phyloP scores from a whole-genome alignment of 1,140 invertebrate genomes.

The Aphelenchoides avenae region DNA sequence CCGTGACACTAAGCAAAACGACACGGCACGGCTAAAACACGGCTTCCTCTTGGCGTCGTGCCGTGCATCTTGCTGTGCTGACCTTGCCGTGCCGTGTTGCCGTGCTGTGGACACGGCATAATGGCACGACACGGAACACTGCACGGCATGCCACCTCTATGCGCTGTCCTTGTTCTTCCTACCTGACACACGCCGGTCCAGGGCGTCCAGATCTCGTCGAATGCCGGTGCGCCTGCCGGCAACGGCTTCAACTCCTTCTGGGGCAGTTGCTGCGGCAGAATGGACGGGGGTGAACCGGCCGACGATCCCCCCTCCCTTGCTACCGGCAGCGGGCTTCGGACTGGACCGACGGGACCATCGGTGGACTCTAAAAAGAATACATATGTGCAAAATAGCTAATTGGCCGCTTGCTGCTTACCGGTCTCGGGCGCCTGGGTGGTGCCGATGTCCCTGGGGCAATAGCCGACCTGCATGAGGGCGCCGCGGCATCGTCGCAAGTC shows the following conservation, averaged over 20 bases:
- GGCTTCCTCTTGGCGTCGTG: too few relatives aligned
- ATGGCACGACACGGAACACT: too few relatives aligned
- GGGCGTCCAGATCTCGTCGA: slow-evolving; percentile 50
- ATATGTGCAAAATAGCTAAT: slow-evolving; percentile 13
- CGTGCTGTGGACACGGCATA: too few relatives aligned
- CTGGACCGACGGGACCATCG: slow-evolving; percentile 30
- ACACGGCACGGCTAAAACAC: too few relatives aligned
- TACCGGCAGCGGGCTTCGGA: slow-evolving; percentile 36
- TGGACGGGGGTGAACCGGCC: slow-evolving; percentile 43
- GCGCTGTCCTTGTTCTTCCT: too few relatives aligned
- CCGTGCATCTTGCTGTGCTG: too few relatives aligned
- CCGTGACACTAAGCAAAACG: too few relatives aligned
- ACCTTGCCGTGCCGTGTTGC: too few relatives aligned
- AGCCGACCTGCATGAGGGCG: slow-evolving; percentile 56
- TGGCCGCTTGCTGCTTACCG: slow-evolving; percentile 9
- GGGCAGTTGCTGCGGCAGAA: slow-evolving; percentile 37
- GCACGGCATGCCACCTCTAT: too few relatives aligned
- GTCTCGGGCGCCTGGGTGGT: background rate
- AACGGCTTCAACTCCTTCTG: slow-evolving; percentile 30
- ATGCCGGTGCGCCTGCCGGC: slow-evolving; percentile 42
- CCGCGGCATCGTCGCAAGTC: slow-evolving; percentile 50
- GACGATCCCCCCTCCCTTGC: background rate
- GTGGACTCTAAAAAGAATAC: slow-evolving; percentile 17
- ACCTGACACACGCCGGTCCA: slow-evolving; percentile 53
- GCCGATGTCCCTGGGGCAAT: slow-evolving; percentile 41